Conservation (phyloP, 1,140 invertebrate genomes). For the Plectrocnemia conspersa region DNA sequence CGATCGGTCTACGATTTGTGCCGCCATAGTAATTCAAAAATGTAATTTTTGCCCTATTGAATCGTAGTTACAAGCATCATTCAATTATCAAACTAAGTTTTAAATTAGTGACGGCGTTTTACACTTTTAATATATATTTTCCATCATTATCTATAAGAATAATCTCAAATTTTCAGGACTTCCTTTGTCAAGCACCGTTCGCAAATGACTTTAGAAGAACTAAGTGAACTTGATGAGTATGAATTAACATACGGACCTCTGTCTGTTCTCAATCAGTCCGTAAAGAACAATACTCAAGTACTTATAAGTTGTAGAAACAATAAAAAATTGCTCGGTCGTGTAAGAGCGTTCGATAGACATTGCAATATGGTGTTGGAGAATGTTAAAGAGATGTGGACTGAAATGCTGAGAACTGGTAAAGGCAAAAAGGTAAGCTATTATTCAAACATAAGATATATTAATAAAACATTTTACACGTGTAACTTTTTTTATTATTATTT, state of each 20-base stretch:
- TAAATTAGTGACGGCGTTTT: too few relatives aligned
- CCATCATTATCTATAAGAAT: too few relatives aligned
- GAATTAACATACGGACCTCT: constrained; percentile 99
- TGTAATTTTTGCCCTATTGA: too few relatives aligned
- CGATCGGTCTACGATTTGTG: too few relatives aligned
- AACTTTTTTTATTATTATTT: constrained; percentile 38
- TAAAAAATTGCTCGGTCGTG: constrained; percentile 93
- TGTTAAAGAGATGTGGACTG: constrained; percentile 99
- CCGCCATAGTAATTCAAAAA: too few relatives aligned
- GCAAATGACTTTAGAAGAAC: constrained; percentile 95
- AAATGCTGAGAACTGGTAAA: constrained; percentile 93
- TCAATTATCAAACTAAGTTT: too few relatives aligned
- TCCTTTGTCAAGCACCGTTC: constrained; percentile 74
- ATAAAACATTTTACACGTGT: constrained; percentile 5
- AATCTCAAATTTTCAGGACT: constrained; percentile 58
- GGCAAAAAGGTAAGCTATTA: constrained; percentile 86
- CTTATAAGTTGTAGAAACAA: constrained; percentile 86
- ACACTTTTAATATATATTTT: too few relatives aligned
- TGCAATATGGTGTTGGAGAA: constrained; percentile 99
- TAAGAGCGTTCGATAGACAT: constrained; percentile 99
- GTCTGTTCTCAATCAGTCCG: constrained; percentile 95
- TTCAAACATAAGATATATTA: neutral
- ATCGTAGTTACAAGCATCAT: too few relatives aligned
- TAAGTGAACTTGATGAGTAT: constrained; percentile 94
- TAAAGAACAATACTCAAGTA: constrained; percentile 97